Base-by-base conservation (phyloP, 2,888 invertebrate species). In the Glaucopsyche alexis region DNA sequence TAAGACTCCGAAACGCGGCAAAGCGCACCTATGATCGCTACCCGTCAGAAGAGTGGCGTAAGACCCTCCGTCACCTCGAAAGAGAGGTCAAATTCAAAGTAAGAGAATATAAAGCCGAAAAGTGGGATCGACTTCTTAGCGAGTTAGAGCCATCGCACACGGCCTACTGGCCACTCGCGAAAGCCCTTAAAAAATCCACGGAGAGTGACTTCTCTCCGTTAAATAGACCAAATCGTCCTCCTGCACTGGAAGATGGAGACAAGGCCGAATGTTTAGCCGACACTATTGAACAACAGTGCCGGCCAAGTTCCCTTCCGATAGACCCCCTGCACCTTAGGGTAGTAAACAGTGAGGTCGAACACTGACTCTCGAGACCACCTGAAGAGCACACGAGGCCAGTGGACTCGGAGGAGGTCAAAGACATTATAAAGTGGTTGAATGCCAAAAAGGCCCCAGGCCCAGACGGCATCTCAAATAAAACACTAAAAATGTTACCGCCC, bases 191-290 rank as follows among this genome's bases (percentile, higher is more conserved):
- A 49, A 49, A 49, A 6, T 0, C 11, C 13, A 49, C 49, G 50
- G 50, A n/a, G 50, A 50, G 65, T 14, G n/a, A 66, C 38, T 40
- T 38, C 13, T 7, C 65, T 42, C 38, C 65, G 0, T 13, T 38
- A 1, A 2, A 6, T 7, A 50, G 50, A 50, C n/a, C n/a, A 7
- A n/a, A 50, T 6, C 50, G 50, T 14, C 50, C 50, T 6, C 50
- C 50, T 64, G 45, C 47, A 16, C 55, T 73, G 19, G 67, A 40
- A 5, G 70, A 72, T 9, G 6, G n/a, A 2, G 74, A 72, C 7
- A 74, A 72, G 38, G 74, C 72, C 60, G 74, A 76, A 47, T 64
- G 60, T 16, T 42, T 76, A 5, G 76, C 74, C 3, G 74, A 74
- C 47, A 72, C 66, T 9, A 11, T 76, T 0, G 73, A 75, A 70